These are phyloP conservation scores for Blastomussa wellsi DNA, from an alignment of 92 coral and sea anemone species.

Conservation along the genomic window DNA sequence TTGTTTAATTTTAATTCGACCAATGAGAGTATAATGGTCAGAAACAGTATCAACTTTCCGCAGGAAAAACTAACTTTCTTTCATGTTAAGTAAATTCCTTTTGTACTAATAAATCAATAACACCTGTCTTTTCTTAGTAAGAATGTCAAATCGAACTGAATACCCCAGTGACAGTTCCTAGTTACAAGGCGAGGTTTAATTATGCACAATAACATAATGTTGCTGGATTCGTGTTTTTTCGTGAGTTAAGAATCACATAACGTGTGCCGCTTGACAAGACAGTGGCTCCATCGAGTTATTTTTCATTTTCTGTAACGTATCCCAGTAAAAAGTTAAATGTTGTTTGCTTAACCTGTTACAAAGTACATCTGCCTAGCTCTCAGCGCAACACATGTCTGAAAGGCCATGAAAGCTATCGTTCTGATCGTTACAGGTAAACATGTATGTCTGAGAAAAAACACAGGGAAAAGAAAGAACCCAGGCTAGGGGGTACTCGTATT, in stretches of 20 bases:
- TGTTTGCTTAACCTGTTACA: not conserved
- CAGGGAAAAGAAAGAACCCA: too few species aligned
- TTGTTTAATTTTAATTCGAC: not conserved
- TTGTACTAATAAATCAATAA: not conserved
- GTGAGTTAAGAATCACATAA: too few species aligned
- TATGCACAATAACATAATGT: not conserved
- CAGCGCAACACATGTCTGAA: not conserved
- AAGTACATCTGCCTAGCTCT: not conserved
- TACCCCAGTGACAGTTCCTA: not conserved
- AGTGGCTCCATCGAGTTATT: not conserved
- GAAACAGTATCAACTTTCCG: too few species aligned
- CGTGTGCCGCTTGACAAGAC: not conserved
- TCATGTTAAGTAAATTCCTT: not conserved
- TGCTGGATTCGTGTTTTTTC: not conserved
- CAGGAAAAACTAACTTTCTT: not conserved
- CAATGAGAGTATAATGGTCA: not conserved
- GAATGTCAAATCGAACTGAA: too few species aligned
- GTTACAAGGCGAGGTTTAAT: not conserved
- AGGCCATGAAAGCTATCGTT: not conserved
- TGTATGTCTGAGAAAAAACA: not conserved
- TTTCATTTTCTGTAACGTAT: not conserved
- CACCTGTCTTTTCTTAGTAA: not conserved
- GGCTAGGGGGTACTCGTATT: too few species aligned
- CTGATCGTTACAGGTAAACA: not conserved
- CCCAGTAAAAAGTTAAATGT: not conserved